Percentiles rank a stretch among this genome's conserved stretches.
phyloP scores from a whole-genome alignment of 2,113 vertebrate genomes.

The Theristicus caerulescens region DNA sequence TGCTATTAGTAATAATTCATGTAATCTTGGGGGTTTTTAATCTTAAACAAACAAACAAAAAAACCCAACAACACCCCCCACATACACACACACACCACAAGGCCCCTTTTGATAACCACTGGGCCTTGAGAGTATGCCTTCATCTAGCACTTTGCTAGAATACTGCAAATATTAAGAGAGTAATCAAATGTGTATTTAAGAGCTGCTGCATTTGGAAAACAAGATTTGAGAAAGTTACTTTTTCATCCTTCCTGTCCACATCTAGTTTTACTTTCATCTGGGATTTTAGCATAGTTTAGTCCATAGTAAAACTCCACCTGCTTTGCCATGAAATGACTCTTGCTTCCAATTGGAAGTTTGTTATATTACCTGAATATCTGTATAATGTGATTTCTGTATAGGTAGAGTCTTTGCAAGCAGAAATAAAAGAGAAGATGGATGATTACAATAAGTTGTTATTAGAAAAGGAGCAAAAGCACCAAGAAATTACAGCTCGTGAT shows the following conservation, averaged over 20 bases:
- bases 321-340: background rate
- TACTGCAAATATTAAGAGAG: background rate
- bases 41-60: background rate
- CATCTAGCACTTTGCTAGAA: background rate
- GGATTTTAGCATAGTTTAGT: background rate
- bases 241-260: background rate
- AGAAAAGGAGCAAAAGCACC: conserved; percentile 82
- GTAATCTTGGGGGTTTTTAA: background rate
- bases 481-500: conserved; percentile 79
- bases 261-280: background rate
- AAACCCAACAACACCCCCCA: background rate
- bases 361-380: background rate
- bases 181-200: background rate
- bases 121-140: background rate
- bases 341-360: background rate
- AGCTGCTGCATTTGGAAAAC: conserved; percentile 8
- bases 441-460: conserved; percentile 78
- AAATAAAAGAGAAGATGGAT: conserved; percentile 85
- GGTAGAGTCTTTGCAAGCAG: conserved; percentile 87
- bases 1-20: background rate
- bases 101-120: background rate
- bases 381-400: conserved; percentile 60
- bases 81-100: background rate
- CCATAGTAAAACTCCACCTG: background rate
- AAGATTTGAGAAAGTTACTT: background rate